Evolutionary conservation across 2,888 invertebrate species (phyloP).

Genomic region (Anarsia innoxiella): DNA sequence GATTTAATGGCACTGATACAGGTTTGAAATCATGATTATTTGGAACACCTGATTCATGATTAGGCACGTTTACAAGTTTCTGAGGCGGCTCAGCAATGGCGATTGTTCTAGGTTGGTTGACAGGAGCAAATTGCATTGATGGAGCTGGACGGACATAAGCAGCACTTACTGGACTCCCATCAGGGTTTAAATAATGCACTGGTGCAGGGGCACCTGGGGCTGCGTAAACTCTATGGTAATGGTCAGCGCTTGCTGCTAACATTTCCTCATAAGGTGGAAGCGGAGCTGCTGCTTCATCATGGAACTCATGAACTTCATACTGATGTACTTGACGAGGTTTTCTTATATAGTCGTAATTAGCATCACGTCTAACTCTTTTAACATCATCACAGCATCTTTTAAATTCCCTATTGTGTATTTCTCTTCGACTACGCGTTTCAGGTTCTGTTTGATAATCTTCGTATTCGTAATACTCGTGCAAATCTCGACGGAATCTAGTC

Average conservation of each 20-base stretch:
- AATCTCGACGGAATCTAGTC: neutral
- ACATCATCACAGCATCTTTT: slow-evolving; percentile 15
- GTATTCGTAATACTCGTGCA: slow-evolving; percentile 2
- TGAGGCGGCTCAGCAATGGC: slow-evolving; percentile 1
- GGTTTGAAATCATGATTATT: too few species aligned
- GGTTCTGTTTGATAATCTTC: too few species aligned
- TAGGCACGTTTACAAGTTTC: neutral
- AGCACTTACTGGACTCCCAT: slow-evolving; percentile 33
- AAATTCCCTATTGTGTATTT: too few species aligned
- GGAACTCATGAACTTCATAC: slow-evolving; percentile 59
- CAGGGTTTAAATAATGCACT: slow-evolving; percentile 18
- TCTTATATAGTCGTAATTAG: slow-evolving; percentile 27
- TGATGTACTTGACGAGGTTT: slow-evolving; percentile 52
- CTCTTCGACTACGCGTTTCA: too few species aligned
- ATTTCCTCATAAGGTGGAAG: slow-evolving; percentile 59
- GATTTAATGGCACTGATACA: too few species aligned
- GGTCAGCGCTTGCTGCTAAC: slow-evolving; percentile 63
- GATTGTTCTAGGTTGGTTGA: slow-evolving; percentile 5
- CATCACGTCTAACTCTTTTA: slow-evolving; percentile 27
- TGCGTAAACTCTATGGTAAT: slow-evolving; percentile 53
- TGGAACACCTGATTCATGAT: too few species aligned
- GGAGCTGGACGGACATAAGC: slow-evolving; percentile 24
- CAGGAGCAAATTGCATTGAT: slow-evolving; percentile 21
- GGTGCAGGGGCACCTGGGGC: slow-evolving; percentile 28
- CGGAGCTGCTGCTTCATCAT: slow-evolving; percentile 38